Percentiles rank a stretch among this genome's conserved stretches.
Conservation (phyloP, 2,888 invertebrate genomes). For the Netelia inedita region DNA sequence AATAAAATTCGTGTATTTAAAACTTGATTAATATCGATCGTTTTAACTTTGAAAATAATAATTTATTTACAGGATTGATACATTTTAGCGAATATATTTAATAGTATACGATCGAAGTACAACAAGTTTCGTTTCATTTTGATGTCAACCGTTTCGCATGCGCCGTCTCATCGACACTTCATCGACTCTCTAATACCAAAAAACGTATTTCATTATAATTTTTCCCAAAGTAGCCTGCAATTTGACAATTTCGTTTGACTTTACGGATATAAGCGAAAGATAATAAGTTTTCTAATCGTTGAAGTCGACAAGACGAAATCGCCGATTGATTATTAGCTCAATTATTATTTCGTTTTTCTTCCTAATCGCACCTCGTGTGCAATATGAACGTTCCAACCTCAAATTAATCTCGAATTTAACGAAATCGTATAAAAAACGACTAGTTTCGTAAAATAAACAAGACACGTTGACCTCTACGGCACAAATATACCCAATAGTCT, state of each 20-base stretch:
- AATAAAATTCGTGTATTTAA: background rate
- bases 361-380: background rate
- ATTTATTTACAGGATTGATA: conserved; percentile 71
- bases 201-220: background rate
- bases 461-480: no score
- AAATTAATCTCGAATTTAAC: no score
- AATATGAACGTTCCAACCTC: no score
- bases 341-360: conserved; percentile 7
- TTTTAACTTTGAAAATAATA: conserved; percentile 69
- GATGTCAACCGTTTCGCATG: background rate
- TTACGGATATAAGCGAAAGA: background rate
- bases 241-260: background rate
- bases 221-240: background rate
- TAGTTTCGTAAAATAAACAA: no score
- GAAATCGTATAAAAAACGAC: no score
- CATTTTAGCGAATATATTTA: conserved; percentile 58
- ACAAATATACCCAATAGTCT: background rate
- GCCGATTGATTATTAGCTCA: background rate
- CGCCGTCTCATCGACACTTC: background rate
- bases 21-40: background rate
- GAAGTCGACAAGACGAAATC: background rate
- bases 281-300: background rate
- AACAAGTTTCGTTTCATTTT: conserved; percentile 4
- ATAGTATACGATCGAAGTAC: conserved; percentile 36
- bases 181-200: background rate